Percentiles rank a stretch among this genome's conserved stretches.
These are phyloP conservation scores for Oncorhynchus nerka DNA, from an alignment of 2,113 vertebrate genomes.

Conservation along the genomic window DNA sequence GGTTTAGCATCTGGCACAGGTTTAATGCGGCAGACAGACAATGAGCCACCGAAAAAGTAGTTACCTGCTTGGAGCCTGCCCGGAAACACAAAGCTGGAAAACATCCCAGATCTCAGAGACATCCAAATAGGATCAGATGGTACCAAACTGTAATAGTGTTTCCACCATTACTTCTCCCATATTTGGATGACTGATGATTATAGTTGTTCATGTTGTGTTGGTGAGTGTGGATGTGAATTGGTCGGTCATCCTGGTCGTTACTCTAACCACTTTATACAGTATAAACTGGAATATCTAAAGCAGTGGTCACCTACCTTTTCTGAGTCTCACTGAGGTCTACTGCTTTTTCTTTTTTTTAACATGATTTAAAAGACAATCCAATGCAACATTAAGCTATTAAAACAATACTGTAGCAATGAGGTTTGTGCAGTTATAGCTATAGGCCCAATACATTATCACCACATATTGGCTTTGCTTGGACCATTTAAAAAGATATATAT, in stretches of 20 bases:
- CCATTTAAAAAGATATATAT: no score
- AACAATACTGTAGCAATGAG: no score
- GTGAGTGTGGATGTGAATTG: background rate
- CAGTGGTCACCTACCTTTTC: no score
- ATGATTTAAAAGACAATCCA: no score
- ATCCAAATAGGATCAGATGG: constrained; percentile 7
- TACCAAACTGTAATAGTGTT: background rate
- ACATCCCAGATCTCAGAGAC: background rate
- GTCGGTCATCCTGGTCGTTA: background rate
- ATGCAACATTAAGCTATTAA: no score
- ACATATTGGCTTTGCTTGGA: no score
- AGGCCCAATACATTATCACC: no score
- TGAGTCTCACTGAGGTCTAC: no score
- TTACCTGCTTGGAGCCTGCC: constrained; percentile 7
- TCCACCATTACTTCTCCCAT: background rate
- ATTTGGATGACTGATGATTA: background rate
- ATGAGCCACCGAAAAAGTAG: constrained; percentile 5
- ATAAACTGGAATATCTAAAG: no score
- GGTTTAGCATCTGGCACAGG: constrained; percentile 24
- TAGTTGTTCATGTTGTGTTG: background rate
- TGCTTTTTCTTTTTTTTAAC: no score
- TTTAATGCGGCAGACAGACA: background rate
- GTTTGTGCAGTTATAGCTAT: no score
- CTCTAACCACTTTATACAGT: no score
- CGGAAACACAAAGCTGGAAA: constrained; percentile 4